Evolutionary conservation across 2,113 vertebrate species (phyloP).

Genomic region (Axis porcinus): DNA sequence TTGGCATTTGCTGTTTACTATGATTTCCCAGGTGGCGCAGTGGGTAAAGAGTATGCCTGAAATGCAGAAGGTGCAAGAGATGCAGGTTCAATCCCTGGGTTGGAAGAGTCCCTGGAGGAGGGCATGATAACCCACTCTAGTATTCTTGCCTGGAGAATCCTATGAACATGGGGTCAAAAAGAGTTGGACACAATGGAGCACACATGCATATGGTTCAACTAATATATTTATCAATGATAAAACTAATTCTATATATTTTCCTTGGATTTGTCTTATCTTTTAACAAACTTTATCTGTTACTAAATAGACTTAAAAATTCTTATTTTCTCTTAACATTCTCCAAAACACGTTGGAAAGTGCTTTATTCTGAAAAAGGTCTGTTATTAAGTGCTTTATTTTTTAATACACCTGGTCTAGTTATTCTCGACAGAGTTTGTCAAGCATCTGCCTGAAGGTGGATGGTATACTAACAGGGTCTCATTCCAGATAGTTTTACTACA

Average conservation of each 20-base stretch:
- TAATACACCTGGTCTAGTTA: neutral
- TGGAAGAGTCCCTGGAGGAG: neutral
- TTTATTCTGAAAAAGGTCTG: neutral
- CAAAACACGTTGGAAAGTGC: neutral
- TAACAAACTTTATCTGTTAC: neutral
- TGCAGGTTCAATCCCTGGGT: neutral
- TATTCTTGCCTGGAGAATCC: neutral
- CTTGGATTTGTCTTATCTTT: neutral
- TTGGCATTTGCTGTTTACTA: neutral
- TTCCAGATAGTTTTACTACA: neutral
- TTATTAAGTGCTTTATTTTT: conserved; percentile 2
- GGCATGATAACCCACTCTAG: neutral
- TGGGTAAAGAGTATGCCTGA: neutral
- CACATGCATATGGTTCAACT: neutral
- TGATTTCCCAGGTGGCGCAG: neutral
- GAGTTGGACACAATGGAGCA: neutral
- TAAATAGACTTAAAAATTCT: neutral
- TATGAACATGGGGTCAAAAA: neutral
- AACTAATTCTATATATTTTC: neutral
- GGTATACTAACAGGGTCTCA: neutral
- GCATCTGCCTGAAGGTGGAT: neutral
- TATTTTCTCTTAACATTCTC: neutral
- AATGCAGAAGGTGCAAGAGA: neutral
- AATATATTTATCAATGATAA: neutral
- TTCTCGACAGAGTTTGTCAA: neutral